Conservation (phyloP, 2,113 vertebrate species). For the Gallinago undulata region DNA sequence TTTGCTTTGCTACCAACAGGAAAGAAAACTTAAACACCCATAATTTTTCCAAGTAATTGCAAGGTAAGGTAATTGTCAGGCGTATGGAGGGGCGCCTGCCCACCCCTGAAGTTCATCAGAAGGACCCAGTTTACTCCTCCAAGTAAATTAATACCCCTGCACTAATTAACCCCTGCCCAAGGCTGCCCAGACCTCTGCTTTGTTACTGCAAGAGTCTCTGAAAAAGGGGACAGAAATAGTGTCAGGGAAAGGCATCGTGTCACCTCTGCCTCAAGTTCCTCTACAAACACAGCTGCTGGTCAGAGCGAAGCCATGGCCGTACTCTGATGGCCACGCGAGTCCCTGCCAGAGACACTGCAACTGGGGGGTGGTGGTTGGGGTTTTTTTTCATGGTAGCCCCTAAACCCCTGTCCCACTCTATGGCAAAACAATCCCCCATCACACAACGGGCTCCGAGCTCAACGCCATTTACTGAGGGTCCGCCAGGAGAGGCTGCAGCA, state of each 20-base stretch:
- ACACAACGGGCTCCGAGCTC: background rate
- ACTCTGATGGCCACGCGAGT: rapidly evolving
- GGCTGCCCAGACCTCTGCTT: background rate
- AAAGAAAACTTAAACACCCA: background rate
- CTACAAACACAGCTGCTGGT: background rate
- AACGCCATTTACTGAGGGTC: background rate
- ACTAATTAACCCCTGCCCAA: background rate
- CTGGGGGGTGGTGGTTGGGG: background rate
- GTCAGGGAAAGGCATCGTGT: background rate
- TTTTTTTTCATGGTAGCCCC: rapidly evolving
- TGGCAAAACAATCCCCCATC: background rate
- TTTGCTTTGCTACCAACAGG: background rate
- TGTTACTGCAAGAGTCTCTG: background rate
- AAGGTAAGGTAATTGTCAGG: background rate
- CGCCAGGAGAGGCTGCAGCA: background rate
- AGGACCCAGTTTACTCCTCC: background rate
- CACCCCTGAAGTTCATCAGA: background rate
- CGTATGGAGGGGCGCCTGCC: rapidly evolving
- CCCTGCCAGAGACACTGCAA: background rate
- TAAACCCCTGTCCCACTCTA: background rate
- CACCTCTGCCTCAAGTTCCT: background rate
- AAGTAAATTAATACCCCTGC: too few relatives aligned
- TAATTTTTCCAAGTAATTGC: background rate
- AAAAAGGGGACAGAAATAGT: background rate
- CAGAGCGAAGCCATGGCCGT: background rate